Conservation (phyloP, 2,888 invertebrate genomes). For the Temnothorax rugatulus region DNA sequence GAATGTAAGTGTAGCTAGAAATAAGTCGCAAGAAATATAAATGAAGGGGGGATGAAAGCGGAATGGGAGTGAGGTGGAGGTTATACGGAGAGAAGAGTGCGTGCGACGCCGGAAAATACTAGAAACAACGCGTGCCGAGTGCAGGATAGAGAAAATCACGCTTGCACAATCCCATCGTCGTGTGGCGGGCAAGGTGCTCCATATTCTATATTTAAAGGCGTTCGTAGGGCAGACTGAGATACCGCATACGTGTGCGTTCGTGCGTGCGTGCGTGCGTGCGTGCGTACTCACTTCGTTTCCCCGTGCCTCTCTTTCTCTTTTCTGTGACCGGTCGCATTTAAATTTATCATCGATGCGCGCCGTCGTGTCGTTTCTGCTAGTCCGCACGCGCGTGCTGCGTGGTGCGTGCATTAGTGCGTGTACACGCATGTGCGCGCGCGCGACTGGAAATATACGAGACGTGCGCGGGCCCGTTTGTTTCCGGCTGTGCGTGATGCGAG, state of each 20-base stretch:
- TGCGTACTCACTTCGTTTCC: slow-evolving; percentile 41
- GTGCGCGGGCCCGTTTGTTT: slow-evolving; percentile 74
- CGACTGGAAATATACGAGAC: slow-evolving; percentile 73
- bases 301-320: slow-evolving; percentile 15
- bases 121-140: slow-evolving; percentile 65
- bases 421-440: slow-evolving; percentile 38
- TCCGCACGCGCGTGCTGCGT: slow-evolving; percentile 21
- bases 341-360: slow-evolving; percentile 77
- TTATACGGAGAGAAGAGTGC: slow-evolving; percentile 39
- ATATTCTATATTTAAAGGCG: slow-evolving; percentile 85
- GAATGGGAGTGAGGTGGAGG: slow-evolving; percentile 12
- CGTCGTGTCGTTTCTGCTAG: slow-evolving; percentile 56
- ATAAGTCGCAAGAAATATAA: slow-evolving; percentile 52
- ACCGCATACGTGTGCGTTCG: slow-evolving; percentile 75
- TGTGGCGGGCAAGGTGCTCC: slow-evolving; percentile 80
- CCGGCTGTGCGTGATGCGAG: slow-evolving; percentile 70
- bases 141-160: slow-evolving; percentile 72
- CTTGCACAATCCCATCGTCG: slow-evolving; percentile 73
- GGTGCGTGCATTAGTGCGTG: not conserved
- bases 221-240: slow-evolving; percentile 63
- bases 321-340: slow-evolving; percentile 76
- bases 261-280: slow-evolving; percentile 25
- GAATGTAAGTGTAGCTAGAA: slow-evolving; percentile 43
- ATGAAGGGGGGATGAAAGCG: slow-evolving; percentile 39
- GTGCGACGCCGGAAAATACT: slow-evolving; percentile 39